These are phyloP conservation scores for Hydrocynus forskahlii DNA, from an alignment of 2,797 vertebrate species.

Conservation along the genomic window DNA sequence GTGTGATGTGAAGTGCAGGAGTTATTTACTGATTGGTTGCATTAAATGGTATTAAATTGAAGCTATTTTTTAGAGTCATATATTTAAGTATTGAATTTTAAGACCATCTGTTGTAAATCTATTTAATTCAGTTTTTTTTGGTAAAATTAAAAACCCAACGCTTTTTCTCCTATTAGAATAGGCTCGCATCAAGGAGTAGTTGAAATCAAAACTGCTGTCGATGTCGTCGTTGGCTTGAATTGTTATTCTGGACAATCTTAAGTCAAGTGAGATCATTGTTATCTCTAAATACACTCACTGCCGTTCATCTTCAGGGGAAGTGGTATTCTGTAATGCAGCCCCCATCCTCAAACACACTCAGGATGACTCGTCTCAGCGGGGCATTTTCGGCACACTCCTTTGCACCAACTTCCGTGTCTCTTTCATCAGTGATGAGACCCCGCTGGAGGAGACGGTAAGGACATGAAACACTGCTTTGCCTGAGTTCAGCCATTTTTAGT, in stretches of 20 bases:
- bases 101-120: too few relatives aligned
- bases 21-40: too few relatives aligned
- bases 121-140: too few relatives aligned
- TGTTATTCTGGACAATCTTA: not conserved
- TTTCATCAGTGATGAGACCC: conserved; percentile 79
- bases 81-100: too few relatives aligned
- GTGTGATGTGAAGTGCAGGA: too few relatives aligned
- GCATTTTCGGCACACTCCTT: conserved; percentile 82
- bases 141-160: too few relatives aligned
- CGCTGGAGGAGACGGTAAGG: conserved; percentile 77
- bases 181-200: too few relatives aligned
- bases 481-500: not conserved
- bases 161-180: too few relatives aligned
- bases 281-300: not conserved
- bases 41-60: too few relatives aligned
- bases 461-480: not conserved
- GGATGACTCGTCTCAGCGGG: conserved; percentile 82
- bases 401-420: conserved; percentile 90
- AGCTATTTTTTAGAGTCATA: too few relatives aligned
- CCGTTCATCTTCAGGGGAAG: conserved; percentile 75
- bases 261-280: not conserved
- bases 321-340: conserved; percentile 85
- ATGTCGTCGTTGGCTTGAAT: too few relatives aligned
- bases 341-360: conserved; percentile 81
- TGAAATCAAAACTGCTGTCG: too few relatives aligned